phyloP scores from a whole-genome alignment of 2,113 vertebrate genomes.

The Nothoprocta pentlandii region DNA sequence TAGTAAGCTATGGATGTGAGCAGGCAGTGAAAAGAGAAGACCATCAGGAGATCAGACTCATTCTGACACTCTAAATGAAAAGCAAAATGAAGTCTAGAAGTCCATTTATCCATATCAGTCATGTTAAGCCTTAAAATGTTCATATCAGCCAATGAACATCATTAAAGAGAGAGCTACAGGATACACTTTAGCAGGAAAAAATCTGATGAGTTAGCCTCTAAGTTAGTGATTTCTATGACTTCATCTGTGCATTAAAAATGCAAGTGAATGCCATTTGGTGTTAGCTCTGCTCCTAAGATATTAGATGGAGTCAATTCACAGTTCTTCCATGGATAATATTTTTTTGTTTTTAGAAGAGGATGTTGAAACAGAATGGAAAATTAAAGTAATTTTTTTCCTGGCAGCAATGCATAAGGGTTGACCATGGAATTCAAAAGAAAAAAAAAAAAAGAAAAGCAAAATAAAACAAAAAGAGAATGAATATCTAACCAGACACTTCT shows the following conservation, averaged over 20 bases:
- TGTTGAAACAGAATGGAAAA: slow-evolving; percentile 72
- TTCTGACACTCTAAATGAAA: slow-evolving; percentile 31
- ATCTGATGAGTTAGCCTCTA: slow-evolving; percentile 16
- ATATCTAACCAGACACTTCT: slow-evolving; percentile 8
- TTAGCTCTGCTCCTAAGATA: slow-evolving; percentile 62
- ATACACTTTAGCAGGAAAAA: slow-evolving; percentile 54
- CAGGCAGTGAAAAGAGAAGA: background rate
- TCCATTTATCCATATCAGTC: slow-evolving; percentile 53
- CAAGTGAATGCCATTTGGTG: slow-evolving; percentile 66
- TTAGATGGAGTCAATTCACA: slow-evolving; percentile 69
- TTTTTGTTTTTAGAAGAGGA: slow-evolving; percentile 51
- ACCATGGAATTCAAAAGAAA: slow-evolving; percentile 29
- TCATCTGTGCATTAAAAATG: slow-evolving; percentile 72
- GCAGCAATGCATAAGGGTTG: slow-evolving; percentile 53
- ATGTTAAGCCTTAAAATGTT: slow-evolving; percentile 35
- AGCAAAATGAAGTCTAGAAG: slow-evolving; percentile 30
- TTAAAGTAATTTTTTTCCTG: slow-evolving; percentile 69
- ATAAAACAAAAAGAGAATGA: slow-evolving; percentile 19
- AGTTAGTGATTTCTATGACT: slow-evolving; percentile 66
- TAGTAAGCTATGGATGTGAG: background rate
- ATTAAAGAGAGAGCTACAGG: slow-evolving; percentile 32
- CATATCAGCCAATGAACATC: slow-evolving; percentile 37
- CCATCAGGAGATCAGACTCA: background rate
- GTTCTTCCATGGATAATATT: slow-evolving; percentile 65
- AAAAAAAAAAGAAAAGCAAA: slow-evolving; percentile 14